These are phyloP conservation scores for Stictonetta naevosa DNA, from an alignment of 2,113 vertebrate genomes.

Conservation along the genomic window DNA sequence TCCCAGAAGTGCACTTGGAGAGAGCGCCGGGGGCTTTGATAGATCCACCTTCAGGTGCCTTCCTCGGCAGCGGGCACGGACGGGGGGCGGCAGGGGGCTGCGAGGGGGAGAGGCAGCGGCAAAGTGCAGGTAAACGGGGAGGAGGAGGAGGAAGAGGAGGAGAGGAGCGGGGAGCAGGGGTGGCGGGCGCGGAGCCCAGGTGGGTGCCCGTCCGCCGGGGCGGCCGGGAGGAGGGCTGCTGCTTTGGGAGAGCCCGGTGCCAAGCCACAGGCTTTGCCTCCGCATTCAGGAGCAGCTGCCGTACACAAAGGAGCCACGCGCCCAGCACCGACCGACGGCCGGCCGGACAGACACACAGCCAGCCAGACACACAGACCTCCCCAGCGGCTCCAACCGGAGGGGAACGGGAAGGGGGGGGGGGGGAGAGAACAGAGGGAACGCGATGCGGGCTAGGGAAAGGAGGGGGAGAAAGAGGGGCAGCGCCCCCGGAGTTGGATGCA, in stretches of 20 bases:
- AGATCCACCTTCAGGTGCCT: slow-evolving; percentile 60
- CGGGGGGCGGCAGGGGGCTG: background rate
- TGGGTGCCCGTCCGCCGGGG: background rate
- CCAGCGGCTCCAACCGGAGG: too few relatives aligned
- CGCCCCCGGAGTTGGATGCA: background rate
- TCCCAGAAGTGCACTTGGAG: slow-evolving; percentile 69
- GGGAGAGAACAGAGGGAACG: too few relatives aligned
- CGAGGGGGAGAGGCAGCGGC: background rate
- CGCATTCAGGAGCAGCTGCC: slow-evolving; percentile 82
- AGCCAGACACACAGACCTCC: too few relatives aligned
- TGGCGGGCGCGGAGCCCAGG: background rate
- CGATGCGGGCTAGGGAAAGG: too few relatives aligned
- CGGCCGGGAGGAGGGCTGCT: slow-evolving; percentile 5
- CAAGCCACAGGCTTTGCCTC: slow-evolving; percentile 71
- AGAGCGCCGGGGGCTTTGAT: slow-evolving; percentile 14
- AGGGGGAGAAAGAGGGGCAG: too few relatives aligned
- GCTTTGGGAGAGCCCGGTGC: slow-evolving; percentile 50
- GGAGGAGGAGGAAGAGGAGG: background rate
- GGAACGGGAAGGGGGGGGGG: too few relatives aligned
- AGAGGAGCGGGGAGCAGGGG: background rate
- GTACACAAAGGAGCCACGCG: slow-evolving; percentile 89
- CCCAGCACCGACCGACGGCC: slow-evolving; percentile 67
- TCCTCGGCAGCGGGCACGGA: background rate
- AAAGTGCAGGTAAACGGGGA: slow-evolving; percentile 20
- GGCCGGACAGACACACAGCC: background rate